Conservation (phyloP, 2,888 invertebrate species). For the Drosophila quinaria region DNA sequence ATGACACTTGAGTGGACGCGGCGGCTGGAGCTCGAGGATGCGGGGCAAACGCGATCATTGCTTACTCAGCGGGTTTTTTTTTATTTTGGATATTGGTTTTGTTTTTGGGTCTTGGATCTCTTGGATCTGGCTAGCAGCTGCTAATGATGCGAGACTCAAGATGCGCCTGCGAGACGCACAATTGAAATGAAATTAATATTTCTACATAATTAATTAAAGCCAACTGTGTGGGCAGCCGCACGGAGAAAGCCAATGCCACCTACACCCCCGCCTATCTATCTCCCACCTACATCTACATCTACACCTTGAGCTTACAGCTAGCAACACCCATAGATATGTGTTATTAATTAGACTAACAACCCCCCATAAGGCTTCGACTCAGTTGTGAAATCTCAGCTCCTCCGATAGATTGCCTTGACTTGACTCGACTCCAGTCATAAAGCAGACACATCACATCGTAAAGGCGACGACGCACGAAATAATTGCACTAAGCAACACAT, state of each 20-base stretch:
- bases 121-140: slow-evolving; percentile 44
- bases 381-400: slow-evolving; percentile 64
- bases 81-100: neutral
- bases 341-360: slow-evolving; percentile 76
- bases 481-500: slow-evolving; percentile 63
- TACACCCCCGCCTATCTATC: slow-evolving; percentile 27
- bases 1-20: slow-evolving; percentile 70
- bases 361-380: slow-evolving; percentile 39
- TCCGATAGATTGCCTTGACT: slow-evolving; percentile 36
- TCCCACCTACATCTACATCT: neutral
- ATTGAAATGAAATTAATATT: slow-evolving; percentile 81
- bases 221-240: slow-evolving; percentile 60
- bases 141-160: slow-evolving; percentile 65
- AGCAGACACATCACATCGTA: slow-evolving; percentile 62
- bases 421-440: slow-evolving; percentile 30
- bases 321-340: slow-evolving; percentile 30
- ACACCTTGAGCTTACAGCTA: neutral
- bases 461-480: slow-evolving; percentile 62
- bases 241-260: slow-evolving; percentile 76
- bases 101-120: slow-evolving; percentile 1
- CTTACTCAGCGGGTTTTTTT: slow-evolving; percentile 81
- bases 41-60: slow-evolving; percentile 66
- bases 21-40: slow-evolving; percentile 56
- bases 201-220: slow-evolving; percentile 76
- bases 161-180: slow-evolving; percentile 65